Conservation (phyloP, 2,888 invertebrate species). For the Brachyptera risi region DNA sequence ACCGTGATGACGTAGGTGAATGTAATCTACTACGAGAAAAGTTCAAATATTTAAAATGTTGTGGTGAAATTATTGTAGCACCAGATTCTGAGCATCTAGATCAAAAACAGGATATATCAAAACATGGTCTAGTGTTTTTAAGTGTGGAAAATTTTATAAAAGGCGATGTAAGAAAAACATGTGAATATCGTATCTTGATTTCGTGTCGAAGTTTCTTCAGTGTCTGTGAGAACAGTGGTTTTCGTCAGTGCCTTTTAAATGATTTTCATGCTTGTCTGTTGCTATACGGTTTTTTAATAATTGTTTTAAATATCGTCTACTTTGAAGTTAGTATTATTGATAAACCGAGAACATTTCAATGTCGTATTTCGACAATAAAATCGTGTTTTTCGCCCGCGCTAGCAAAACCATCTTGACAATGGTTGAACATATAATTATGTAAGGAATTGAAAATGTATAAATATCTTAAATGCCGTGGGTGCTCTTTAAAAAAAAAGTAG, state of each 20-base stretch:
- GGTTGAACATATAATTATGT: background rate
- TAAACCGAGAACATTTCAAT: too few relatives aligned
- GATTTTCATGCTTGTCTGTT: background rate
- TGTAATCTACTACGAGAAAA: background rate
- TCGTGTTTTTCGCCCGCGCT: slow-evolving; percentile 23
- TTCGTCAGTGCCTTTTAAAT: slow-evolving; percentile 10
- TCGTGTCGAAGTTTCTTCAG: too few relatives aligned
- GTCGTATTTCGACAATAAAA: background rate
- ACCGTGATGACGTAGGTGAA: background rate
- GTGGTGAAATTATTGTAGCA: background rate
- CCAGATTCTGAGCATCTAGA: background rate
- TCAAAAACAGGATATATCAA: background rate
- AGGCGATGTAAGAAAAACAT: background rate
- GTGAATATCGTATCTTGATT: background rate
- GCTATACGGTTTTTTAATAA: background rate
- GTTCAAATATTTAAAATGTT: background rate
- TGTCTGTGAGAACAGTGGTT: background rate
- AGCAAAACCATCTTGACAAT: slow-evolving; percentile 26
- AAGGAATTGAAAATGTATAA: background rate
- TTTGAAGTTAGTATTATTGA: background rate
- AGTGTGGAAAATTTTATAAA: background rate
- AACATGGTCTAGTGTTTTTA: background rate
- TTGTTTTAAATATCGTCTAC: background rate
- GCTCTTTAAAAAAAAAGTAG: too few relatives aligned
- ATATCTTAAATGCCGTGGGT: slow-evolving; percentile 3